Evolutionary conservation across 2,888 invertebrate species (phyloP).

Genomic region (Diarsia mendica): DNA sequence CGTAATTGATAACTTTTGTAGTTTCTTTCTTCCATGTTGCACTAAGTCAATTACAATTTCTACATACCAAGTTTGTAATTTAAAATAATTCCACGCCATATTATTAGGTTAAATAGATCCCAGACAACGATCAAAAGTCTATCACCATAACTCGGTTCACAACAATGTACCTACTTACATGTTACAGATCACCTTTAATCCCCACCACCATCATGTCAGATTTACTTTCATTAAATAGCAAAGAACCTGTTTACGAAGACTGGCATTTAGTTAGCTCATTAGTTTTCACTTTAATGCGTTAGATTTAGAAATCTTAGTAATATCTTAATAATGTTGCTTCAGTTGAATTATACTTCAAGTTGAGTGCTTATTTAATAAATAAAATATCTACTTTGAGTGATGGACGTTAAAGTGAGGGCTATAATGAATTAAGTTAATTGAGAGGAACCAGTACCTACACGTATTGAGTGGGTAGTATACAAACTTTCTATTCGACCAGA

Average conservation of each 20-base stretch:
- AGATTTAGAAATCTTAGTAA: not conserved
- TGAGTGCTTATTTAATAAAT: not conserved
- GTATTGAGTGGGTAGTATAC: not conserved
- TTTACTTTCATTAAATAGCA: not conserved
- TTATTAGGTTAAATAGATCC: not conserved
- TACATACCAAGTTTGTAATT: not conserved
- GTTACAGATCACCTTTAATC: not conserved
- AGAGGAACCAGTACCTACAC: not conserved
- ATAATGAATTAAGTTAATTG: not conserved
- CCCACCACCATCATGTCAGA: not conserved
- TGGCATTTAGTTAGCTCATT: not conserved
- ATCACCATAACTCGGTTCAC: conserved; percentile 9
- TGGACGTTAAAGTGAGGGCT: not conserved
- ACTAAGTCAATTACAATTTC: not conserved
- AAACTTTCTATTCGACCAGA: not conserved
- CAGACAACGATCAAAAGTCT: conserved; percentile 4
- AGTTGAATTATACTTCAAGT: not conserved
- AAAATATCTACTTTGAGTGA: conserved; percentile 2
- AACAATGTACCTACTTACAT: not conserved
- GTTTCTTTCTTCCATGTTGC: conserved; percentile 1
- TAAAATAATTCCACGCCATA: not conserved
- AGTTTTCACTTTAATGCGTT: not conserved
- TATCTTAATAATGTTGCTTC: not conserved
- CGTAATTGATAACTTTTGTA: conserved; percentile 15
- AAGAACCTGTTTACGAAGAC: not conserved